Evolutionary conservation across 1,140 invertebrate genomes (phyloP).

Genomic region (Drosophila murphyi): DNA sequence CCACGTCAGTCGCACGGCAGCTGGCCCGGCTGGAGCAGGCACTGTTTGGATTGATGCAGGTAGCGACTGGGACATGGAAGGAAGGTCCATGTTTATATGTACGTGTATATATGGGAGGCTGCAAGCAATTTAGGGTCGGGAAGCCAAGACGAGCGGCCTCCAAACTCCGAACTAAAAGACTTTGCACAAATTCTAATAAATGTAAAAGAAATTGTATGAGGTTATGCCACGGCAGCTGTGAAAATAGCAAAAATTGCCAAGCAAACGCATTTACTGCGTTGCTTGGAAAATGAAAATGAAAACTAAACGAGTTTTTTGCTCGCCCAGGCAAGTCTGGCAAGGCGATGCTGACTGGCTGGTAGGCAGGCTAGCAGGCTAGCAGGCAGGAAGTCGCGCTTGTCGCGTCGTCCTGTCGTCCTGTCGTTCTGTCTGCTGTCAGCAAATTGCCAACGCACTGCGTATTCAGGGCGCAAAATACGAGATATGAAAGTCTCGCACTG

Average conservation of each 20-base stretch:
- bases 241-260: constrained; percentile 73
- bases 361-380: neutral
- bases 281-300: constrained; percentile 63
- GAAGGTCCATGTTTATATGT: constrained; percentile 34
- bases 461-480: constrained; percentile 32
- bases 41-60: constrained; percentile 27
- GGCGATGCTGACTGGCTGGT: no score
- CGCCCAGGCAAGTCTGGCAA: constrained; percentile 43
- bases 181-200: constrained; percentile 79
- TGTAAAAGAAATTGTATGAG: constrained; percentile 82
- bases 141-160: constrained; percentile 39
- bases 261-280: constrained; percentile 70
- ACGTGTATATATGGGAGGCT: constrained; percentile 23
- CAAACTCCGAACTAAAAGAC: constrained; percentile 37
- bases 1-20: constrained; percentile 5
- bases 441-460: constrained; percentile 75
- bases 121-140: constrained; percentile 44
- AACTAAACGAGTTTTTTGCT: constrained; percentile 79
- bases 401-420: neutral
- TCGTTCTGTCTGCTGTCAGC: constrained; percentile 54
- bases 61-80: constrained; percentile 15
- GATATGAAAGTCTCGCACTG: constrained; percentile 37
- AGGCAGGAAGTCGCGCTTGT: constrained; percentile 9
- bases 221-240: constrained; percentile 76
- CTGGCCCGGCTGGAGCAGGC: constrained; percentile 9